Conservation (phyloP, 2,888 invertebrate species). For the Microchrysa polita region DNA sequence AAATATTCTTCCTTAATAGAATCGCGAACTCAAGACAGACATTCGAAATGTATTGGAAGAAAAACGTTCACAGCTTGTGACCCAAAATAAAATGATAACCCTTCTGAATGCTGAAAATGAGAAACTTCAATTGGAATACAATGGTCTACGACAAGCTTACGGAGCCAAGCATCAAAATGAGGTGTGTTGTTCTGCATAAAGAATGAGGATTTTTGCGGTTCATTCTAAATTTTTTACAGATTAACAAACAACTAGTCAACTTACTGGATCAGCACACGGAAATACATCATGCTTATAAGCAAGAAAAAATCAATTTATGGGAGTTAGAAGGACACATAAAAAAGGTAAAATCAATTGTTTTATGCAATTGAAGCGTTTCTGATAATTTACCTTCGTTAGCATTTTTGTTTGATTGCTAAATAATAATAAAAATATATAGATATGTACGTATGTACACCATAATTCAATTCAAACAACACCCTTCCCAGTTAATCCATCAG, state of each 20-base stretch:
- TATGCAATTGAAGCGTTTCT: no score
- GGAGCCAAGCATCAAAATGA: slow-evolving; percentile 23
- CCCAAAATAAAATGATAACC: slow-evolving; percentile 61
- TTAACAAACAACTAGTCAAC: slow-evolving; percentile 49
- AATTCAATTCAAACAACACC: no score
- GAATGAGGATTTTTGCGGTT: no score
- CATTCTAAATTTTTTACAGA: not conserved
- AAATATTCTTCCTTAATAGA: slow-evolving; percentile 51
- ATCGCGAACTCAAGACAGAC: slow-evolving; percentile 55
- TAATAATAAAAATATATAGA: no score
- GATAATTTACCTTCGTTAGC: no score
- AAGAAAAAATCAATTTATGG: slow-evolving; percentile 59
- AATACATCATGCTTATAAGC: slow-evolving; percentile 56
- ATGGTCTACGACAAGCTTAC: slow-evolving; percentile 56
- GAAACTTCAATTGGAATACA: slow-evolving; percentile 58
- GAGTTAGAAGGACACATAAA: slow-evolving; percentile 68
- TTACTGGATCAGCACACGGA: slow-evolving; percentile 42
- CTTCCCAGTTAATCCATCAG: no score
- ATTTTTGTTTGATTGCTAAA: no score
- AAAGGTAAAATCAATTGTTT: no score
- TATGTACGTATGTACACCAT: no score
- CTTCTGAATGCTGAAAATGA: slow-evolving; percentile 60
- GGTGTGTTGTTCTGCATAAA: not conserved
- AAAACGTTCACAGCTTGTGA: slow-evolving; percentile 60
- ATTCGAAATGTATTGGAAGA: slow-evolving; percentile 59